phyloP scores from a whole-genome alignment of 2,113 vertebrate species.

The Sphaerodactylus townsendi region DNA sequence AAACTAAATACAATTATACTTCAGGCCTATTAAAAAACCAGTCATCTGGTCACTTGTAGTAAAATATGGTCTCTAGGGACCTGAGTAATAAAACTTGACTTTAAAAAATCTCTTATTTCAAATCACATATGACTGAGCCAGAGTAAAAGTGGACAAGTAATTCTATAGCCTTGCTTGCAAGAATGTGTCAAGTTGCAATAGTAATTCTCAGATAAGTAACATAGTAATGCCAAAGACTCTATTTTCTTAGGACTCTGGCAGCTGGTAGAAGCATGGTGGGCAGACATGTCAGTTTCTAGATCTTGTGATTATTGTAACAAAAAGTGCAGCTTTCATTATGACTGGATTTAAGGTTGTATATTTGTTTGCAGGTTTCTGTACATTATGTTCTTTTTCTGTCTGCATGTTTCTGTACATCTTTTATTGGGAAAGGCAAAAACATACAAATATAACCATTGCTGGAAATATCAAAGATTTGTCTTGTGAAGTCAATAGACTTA shows the following conservation, averaged over 20 bases:
- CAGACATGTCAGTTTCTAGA: not conserved
- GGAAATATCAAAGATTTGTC: not conserved
- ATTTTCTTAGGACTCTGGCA: not conserved
- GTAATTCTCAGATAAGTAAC: not conserved
- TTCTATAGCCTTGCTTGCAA: no score
- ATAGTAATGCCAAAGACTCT: not conserved
- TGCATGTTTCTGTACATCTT: not conserved
- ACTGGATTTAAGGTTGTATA: not conserved
- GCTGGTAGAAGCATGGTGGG: not conserved
- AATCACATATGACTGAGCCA: no score
- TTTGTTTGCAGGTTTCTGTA: no score
- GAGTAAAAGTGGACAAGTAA: no score
- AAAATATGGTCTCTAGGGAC: no score
- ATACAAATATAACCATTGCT: not conserved
- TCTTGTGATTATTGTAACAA: not conserved
- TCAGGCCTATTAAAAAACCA: no score
- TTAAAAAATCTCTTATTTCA: no score
- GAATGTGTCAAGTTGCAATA: not conserved
- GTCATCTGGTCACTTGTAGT: no score
- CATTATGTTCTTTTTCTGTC: not conserved
- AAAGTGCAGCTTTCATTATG: not conserved
- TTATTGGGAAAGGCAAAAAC: not conserved
- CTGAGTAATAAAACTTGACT: no score
- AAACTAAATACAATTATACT: no score
- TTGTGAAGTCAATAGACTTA: not conserved